Percentiles rank a stretch among this genome's conserved stretches.
Evolutionary conservation across 2,113 vertebrate genomes (phyloP).

Genomic region (Numenius arquata): DNA sequence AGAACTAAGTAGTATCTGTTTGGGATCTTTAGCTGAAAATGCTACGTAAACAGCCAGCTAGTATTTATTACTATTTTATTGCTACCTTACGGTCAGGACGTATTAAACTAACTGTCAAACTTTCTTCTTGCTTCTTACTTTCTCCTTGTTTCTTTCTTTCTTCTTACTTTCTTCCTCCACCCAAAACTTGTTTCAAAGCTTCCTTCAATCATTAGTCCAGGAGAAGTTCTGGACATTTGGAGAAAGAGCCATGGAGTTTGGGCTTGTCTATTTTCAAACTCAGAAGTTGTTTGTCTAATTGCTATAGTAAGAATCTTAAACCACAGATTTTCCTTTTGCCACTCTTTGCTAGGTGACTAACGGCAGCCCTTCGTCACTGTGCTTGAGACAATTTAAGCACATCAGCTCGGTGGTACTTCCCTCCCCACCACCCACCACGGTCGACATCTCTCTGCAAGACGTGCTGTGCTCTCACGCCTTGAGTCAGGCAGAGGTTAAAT

Average conservation of each 20-base stretch:
- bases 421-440: rapidly evolving
- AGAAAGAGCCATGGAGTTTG: neutral
- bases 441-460: neutral
- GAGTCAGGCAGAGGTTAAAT: neutral
- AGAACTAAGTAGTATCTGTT: neutral
- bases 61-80: neutral
- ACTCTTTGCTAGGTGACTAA: neutral
- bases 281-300: neutral
- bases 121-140: neutral
- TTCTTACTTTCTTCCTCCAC: neutral
- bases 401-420: neutral
- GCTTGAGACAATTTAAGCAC: neutral
- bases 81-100: neutral
- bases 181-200: neutral
- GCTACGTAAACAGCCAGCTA: neutral
- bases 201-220: neutral
- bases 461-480: neutral
- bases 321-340: neutral
- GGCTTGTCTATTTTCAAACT: neutral
- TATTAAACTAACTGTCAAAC: neutral
- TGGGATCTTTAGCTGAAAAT: neutral
- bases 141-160: no score
- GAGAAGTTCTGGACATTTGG: neutral
- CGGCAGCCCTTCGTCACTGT: no score
- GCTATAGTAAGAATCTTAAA: neutral